phyloP scores from a whole-genome alignment of 2,888 invertebrate genomes.

The Bedellia somnulentella region DNA sequence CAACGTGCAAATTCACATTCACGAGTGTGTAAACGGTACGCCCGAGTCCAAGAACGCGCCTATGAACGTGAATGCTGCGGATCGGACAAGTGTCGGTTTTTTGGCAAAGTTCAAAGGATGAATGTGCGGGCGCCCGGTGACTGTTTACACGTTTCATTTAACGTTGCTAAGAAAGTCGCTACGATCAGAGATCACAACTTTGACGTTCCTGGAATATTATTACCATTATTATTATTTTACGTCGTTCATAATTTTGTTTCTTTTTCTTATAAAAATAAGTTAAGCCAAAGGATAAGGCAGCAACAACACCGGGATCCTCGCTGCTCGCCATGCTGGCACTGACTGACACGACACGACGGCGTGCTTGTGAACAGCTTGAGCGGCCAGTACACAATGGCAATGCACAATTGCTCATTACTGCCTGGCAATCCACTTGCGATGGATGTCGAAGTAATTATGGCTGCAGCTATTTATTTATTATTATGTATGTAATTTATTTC shows the following conservation, averaged over 20 bases:
- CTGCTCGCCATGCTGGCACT: constrained; percentile 10
- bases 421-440: too few species aligned
- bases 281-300: constrained; percentile 10
- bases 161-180: constrained; percentile 11
- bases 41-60: too few species aligned
- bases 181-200: constrained; percentile 10
- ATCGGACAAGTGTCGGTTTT: too few species aligned
- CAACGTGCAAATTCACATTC: constrained; percentile 12
- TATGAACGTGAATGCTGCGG: too few species aligned
- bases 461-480: too few species aligned
- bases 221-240: too few species aligned
- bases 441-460: too few species aligned
- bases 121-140: constrained; percentile 9
- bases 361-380: constrained; percentile 5
- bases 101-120: constrained; percentile 13
- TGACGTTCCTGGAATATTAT: too few species aligned
- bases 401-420: too few species aligned
- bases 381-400: too few species aligned
- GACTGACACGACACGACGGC: constrained; percentile 6
- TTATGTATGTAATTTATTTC: too few species aligned
- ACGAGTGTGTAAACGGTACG: constrained; percentile 13
- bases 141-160: constrained; percentile 9
- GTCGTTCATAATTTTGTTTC: constrained; percentile 12
- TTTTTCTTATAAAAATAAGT: constrained; percentile 13
- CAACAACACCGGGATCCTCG: constrained; percentile 11